phyloP scores from a whole-genome alignment of 2,113 vertebrate genomes.

The Sapajus apella region DNA sequence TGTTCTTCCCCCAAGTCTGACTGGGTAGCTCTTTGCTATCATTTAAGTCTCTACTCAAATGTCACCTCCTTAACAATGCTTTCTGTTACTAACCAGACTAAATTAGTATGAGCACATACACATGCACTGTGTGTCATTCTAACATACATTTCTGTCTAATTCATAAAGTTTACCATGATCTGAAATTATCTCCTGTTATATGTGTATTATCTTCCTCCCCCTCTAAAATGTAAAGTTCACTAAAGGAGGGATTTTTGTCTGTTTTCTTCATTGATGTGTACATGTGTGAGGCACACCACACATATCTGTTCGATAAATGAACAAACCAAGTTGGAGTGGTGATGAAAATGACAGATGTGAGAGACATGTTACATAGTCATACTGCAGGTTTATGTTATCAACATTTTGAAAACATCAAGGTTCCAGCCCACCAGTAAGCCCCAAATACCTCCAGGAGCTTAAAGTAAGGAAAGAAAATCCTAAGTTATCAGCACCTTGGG shows the following conservation, averaged over 20 bases:
- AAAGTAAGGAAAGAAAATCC: not conserved
- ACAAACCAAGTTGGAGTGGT: not conserved
- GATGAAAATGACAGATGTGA: not conserved
- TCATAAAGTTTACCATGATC: slow-evolving; percentile 11
- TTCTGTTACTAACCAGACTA: not conserved
- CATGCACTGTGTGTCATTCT: not conserved
- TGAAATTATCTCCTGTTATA: slow-evolving; percentile 28
- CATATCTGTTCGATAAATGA: not conserved
- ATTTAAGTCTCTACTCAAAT: not conserved
- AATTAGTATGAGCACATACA: not conserved
- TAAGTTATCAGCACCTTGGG: not conserved
- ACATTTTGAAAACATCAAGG: not conserved
- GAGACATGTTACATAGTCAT: not conserved
- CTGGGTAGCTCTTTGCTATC: not conserved
- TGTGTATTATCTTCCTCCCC: not conserved
- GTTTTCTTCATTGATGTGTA: not conserved
- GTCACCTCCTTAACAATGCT: not conserved
- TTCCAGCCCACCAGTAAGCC: not conserved
- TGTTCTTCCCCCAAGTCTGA: not conserved
- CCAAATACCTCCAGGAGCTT: not conserved
- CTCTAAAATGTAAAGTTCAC: not conserved
- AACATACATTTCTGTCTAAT: not conserved
- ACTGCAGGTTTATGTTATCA: not conserved
- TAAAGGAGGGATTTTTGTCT: not conserved
- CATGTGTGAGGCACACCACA: not conserved